Evolutionary conservation across 1,140 invertebrate species (phyloP).

Genomic region (Diorhabda elongata): DNA sequence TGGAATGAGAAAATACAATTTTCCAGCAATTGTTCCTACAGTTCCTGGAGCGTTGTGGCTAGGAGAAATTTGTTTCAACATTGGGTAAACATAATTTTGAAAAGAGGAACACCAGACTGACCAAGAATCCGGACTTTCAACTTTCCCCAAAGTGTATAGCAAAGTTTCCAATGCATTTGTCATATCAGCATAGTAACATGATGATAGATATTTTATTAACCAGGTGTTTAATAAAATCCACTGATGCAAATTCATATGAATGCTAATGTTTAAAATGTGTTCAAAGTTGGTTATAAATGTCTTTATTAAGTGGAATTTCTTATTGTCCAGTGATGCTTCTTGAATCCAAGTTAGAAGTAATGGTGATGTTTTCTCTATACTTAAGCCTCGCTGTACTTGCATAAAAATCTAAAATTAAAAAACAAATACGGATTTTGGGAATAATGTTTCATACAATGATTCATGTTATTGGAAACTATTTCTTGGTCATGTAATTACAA

Average conservation of each 20-base stretch:
- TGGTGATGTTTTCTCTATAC: conserved; percentile 28
- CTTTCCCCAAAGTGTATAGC: conserved; percentile 27
- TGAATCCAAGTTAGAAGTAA: conserved; percentile 28
- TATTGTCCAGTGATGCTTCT: conserved; percentile 29
- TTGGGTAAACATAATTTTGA: conserved; percentile 32
- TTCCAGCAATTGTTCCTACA: conserved; percentile 35
- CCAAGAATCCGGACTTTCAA: conserved; percentile 33
- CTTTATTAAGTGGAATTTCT: conserved; percentile 34
- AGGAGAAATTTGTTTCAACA: conserved; percentile 32
- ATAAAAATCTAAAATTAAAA: conserved; percentile 29
- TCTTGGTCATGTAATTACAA: too few relatives aligned
- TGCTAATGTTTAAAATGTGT: conserved; percentile 27
- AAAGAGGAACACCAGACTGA: conserved; percentile 32
- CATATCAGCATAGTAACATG: conserved; percentile 37
- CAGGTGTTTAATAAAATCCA: conserved; percentile 36
- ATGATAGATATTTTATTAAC: conserved; percentile 35
- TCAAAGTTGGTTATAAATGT: conserved; percentile 34
- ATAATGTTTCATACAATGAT: too few relatives aligned
- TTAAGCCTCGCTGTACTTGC: conserved; percentile 27
- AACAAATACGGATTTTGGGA: not conserved
- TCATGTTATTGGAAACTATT: too few relatives aligned
- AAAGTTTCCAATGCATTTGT: conserved; percentile 31
- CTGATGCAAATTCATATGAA: conserved; percentile 37
- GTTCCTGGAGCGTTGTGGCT: conserved; percentile 20
- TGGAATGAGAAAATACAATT: conserved; percentile 26